Conservation (phyloP, 2,797 vertebrate species). For the Chiropotes sagulatus region DNA sequence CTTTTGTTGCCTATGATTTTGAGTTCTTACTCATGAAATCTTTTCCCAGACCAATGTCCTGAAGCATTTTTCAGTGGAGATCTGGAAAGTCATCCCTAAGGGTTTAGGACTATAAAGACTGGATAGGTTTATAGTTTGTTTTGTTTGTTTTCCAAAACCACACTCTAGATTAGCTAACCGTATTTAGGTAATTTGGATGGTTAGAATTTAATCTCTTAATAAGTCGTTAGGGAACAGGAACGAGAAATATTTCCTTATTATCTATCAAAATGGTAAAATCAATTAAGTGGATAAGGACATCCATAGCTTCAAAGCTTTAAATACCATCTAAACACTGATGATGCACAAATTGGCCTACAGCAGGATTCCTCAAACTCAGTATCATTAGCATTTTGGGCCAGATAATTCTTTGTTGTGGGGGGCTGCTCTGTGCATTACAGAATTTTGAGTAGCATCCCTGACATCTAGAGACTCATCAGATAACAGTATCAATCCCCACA, state of each 20-base stretch:
- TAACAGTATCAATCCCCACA: not conserved
- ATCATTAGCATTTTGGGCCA: not conserved
- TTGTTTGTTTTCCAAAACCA: not conserved
- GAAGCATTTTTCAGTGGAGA: not conserved
- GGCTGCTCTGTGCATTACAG: not conserved
- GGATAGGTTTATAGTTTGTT: not conserved
- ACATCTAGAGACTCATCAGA: not conserved
- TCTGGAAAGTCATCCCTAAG: not conserved
- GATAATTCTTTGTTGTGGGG: not conserved
- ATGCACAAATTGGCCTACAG: not conserved
- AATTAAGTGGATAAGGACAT: not conserved
- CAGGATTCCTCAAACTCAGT: not conserved
- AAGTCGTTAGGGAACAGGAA: not conserved
- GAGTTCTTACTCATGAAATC: not conserved
- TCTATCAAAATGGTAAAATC: constrained; percentile 9
- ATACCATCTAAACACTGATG: constrained; percentile 12
- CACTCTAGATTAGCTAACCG: not conserved
- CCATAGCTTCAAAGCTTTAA: constrained; percentile 10
- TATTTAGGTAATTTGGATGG: not conserved
- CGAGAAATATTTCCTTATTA: not conserved
- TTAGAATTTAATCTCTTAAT: not conserved
- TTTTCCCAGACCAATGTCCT: not conserved
- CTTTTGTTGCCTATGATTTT: not conserved
- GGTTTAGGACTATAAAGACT: not conserved
- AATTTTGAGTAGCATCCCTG: not conserved